phyloP scores from a whole-genome alignment of 2,797 vertebrate species.

The Ciconia nigra region DNA sequence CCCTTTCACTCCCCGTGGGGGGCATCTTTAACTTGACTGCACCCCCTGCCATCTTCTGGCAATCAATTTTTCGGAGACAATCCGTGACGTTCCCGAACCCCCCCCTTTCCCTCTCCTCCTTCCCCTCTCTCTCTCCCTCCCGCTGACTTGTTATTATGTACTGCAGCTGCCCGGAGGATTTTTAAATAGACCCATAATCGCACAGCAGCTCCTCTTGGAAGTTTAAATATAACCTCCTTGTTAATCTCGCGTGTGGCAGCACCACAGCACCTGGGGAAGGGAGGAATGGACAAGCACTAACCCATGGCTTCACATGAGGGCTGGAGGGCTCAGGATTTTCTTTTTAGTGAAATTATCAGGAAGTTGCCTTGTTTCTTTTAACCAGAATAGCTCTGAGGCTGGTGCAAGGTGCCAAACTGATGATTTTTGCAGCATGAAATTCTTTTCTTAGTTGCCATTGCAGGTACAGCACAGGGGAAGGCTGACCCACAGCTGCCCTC shows the following conservation, averaged over 20 bases:
- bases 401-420: background rate
- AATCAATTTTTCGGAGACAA: conserved; percentile 55
- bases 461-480: background rate
- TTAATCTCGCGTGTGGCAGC: conserved; percentile 68
- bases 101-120: background rate
- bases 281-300: conserved; percentile 30
- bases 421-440: background rate
- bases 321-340: background rate
- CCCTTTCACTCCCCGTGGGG: background rate
- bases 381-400: background rate
- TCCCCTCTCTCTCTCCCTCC: conserved; percentile 53
- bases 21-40: conserved; percentile 26
- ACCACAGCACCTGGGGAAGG: conserved; percentile 67
- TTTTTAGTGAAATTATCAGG: conserved; percentile 9
- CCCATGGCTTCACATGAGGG: background rate
- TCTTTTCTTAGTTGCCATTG: background rate
- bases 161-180: conserved; percentile 77
- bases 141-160: conserved; percentile 77
- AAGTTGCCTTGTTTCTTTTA: background rate
- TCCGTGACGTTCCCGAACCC: conserved; percentile 25
- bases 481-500: background rate
- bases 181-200: conserved; percentile 79
- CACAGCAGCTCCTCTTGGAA: conserved; percentile 76
- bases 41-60: conserved; percentile 43
- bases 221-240: conserved; percentile 79